Evolutionary conservation across 1,140 invertebrate genomes (phyloP).

Genomic region (Tetramorium parvispinum): DNA sequence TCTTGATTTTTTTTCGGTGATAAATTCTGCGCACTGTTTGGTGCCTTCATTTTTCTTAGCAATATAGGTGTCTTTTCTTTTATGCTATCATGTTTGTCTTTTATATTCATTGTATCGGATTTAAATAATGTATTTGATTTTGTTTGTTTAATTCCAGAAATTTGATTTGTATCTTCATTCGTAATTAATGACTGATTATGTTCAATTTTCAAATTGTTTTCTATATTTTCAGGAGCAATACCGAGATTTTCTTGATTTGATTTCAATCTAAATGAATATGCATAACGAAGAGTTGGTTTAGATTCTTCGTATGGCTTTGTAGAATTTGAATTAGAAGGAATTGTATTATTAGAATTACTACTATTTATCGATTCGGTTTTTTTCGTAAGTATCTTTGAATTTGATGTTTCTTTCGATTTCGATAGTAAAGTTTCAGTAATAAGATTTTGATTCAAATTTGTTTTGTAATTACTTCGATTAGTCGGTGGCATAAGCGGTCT

Average conservation of each 20-base stretch:
- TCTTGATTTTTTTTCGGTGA: background rate
- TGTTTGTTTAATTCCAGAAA: background rate
- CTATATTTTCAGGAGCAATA: background rate
- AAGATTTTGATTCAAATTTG: background rate
- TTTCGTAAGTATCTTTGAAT: background rate
- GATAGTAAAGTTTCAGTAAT: background rate
- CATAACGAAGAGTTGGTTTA: background rate
- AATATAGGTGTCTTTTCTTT: background rate
- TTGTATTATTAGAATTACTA: background rate
- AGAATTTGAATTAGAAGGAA: background rate
- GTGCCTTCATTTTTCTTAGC: background rate
- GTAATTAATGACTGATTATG: background rate
- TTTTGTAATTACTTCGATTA: background rate
- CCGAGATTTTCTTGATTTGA: background rate
- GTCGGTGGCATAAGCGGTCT: background rate
- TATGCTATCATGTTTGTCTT: background rate
- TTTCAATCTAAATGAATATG: conserved; percentile 14
- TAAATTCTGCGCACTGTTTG: background rate
- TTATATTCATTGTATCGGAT: background rate
- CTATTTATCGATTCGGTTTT: background rate
- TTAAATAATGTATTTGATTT: background rate
- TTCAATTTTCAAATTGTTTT: background rate
- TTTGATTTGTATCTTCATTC: background rate
- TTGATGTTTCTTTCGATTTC: background rate
- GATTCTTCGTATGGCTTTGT: background rate